Evolutionary conservation across 1,140 invertebrate genomes (phyloP).

Genomic region (Drosophila athabasca): DNA sequence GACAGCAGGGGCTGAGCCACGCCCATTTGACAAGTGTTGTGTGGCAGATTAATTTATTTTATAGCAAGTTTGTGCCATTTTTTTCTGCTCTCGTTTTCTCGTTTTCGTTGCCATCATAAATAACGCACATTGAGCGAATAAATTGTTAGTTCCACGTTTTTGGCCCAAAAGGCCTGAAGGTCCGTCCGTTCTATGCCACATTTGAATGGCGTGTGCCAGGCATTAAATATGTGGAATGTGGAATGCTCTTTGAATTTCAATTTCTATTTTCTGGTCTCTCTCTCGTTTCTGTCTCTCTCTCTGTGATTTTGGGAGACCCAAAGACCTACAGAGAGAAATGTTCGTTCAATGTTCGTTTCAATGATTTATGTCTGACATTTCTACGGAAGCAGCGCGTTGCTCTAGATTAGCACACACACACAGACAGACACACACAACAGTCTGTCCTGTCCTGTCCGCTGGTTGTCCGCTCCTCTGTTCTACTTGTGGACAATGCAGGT

Average conservation of each 20-base stretch:
- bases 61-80: constrained; percentile 68
- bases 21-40: constrained; percentile 59
- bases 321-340: background rate
- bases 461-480: constrained; percentile 18
- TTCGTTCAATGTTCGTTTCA: constrained; percentile 29
- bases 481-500: constrained; percentile 16
- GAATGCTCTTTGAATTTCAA: constrained; percentile 55
- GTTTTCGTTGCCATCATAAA: constrained; percentile 52
- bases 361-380: constrained; percentile 53
- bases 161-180: constrained; percentile 8
- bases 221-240: constrained; percentile 52
- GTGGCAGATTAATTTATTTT: constrained; percentile 75
- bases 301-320: constrained; percentile 11
- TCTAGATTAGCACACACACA: constrained; percentile 28
- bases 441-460: background rate
- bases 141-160: constrained; percentile 36
- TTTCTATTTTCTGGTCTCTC: constrained; percentile 8
- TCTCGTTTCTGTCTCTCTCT: background rate
- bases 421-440: background rate
- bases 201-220: constrained; percentile 45
- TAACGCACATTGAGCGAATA: constrained; percentile 59
- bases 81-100: constrained; percentile 28
- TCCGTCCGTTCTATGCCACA: constrained; percentile 4
- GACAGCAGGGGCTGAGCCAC: constrained; percentile 1
- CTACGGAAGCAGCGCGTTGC: constrained; percentile 24